Evolutionary conservation across 1,140 invertebrate species (phyloP).

Genomic region (Ectropis grisescens): DNA sequence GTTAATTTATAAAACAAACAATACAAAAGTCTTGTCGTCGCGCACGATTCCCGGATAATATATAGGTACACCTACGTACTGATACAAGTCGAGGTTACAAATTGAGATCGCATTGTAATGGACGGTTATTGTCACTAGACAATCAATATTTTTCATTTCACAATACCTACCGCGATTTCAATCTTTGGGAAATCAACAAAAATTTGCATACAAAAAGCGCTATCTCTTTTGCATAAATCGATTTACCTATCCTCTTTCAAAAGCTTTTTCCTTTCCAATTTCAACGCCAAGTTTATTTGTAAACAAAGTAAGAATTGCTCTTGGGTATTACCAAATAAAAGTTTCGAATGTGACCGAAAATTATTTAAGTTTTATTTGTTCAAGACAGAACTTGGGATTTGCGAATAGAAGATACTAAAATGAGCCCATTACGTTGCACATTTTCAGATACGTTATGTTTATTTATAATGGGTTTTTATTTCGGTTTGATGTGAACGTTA

Average conservation of each 20-base stretch:
- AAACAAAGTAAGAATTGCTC: constrained; percentile 62
- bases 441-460: background rate
- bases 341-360: constrained; percentile 27
- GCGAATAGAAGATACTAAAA: background rate
- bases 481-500: background rate
- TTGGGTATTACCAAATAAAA: constrained; percentile 63
- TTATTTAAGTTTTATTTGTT: constrained; percentile 25
- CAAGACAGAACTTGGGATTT: constrained; percentile 2
- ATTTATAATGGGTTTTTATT: background rate
- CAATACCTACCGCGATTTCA: constrained; percentile 53
- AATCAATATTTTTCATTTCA: constrained; percentile 42
- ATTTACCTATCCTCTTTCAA: constrained; percentile 63
- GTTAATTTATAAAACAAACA: no score
- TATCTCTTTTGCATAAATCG: constrained; percentile 64
- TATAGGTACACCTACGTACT: no score
- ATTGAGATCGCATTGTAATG: background rate
- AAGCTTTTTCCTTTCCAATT: constrained; percentile 53
- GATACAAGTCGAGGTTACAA: constrained; percentile 3
- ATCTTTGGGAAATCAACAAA: constrained; percentile 59
- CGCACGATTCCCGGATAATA: no score
- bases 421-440: background rate
- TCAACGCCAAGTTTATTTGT: constrained; percentile 60
- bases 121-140: constrained; percentile 24
- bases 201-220: constrained; percentile 65
- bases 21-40: no score